Evolutionary conservation across 92 coral and sea anemone species (phyloP).

Genomic region (Plumapathes pennacea): DNA sequence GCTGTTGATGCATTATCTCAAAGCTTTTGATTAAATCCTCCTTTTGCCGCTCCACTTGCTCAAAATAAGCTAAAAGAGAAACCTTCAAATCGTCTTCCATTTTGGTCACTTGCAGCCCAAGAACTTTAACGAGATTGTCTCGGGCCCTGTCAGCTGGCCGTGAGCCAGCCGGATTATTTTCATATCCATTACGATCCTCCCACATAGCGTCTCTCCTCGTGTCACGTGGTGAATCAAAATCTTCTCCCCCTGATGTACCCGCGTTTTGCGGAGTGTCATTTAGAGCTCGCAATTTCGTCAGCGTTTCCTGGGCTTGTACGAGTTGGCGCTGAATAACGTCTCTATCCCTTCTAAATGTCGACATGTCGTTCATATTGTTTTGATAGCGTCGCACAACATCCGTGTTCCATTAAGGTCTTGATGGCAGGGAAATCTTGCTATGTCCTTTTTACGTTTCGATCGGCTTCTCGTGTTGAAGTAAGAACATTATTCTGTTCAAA

Average conservation of each 20-base stretch:
- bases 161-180: background rate
- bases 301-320: slow-evolving; percentile 69
- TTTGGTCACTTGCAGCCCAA: slow-evolving; percentile 76
- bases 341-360: slow-evolving; percentile 49
- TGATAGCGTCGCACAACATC: no score
- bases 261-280: slow-evolving; percentile 35
- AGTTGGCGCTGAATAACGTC: slow-evolving; percentile 71
- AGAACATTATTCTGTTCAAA: no score
- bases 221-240: slow-evolving; percentile 13
- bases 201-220: background rate
- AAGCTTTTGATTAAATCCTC: slow-evolving; percentile 79
- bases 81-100: slow-evolving; percentile 82
- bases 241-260: slow-evolving; percentile 4
- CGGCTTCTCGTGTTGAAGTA: no score
- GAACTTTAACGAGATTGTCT: slow-evolving; percentile 59
- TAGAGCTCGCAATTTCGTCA: slow-evolving; percentile 48
- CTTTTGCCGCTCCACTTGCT: slow-evolving; percentile 78
- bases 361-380: no score
- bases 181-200: background rate
- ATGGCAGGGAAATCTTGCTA: no score
- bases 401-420: background rate
- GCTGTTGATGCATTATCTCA: slow-evolving; percentile 75
- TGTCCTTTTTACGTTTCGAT: no score
- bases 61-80: slow-evolving; percentile 67
- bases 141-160: slow-evolving; percentile 57